Percentiles rank a stretch among this genome's conserved stretches.
Evolutionary conservation across 2,888 invertebrate species (phyloP).

Genomic region (Zaprionus bogoriensis): DNA sequence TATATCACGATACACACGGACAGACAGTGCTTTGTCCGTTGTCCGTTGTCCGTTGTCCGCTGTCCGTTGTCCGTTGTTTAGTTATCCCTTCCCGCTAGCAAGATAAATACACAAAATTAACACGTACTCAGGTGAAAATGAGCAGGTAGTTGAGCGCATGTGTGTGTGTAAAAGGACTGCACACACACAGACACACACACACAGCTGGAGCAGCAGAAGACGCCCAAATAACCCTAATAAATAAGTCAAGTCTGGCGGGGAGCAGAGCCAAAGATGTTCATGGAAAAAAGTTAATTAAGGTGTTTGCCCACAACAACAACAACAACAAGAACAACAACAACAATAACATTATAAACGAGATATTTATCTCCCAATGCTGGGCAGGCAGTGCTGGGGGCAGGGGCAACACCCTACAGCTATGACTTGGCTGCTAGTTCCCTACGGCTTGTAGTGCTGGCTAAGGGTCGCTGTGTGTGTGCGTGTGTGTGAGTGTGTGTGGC

Average conservation of each 20-base stretch:
- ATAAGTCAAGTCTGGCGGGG: conserved; percentile 63
- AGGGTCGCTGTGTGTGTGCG: conserved; percentile 7
- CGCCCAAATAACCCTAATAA: conserved; percentile 75
- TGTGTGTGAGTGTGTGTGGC: background rate
- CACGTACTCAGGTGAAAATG: conserved; percentile 74
- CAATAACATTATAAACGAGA: conserved; percentile 65
- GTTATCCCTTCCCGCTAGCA: too few species aligned
- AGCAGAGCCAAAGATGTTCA: conserved; percentile 50
- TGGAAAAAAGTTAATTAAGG: conserved; percentile 74
- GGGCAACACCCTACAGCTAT: background rate
- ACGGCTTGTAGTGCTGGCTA: conserved; percentile 19
- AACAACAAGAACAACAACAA: conserved; percentile 44
- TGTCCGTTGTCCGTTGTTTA: too few species aligned
- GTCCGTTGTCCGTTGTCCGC: too few species aligned
- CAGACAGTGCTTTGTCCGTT: too few species aligned
- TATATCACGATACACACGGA: too few species aligned
- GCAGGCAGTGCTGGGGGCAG: background rate
- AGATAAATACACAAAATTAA: conserved; percentile 75
- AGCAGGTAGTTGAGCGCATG: conserved; percentile 57
- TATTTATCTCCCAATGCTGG: conserved; percentile 61
- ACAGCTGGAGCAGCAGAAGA: too few species aligned
- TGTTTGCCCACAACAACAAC: conserved; percentile 68
- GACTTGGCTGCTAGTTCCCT: conserved; percentile 5
- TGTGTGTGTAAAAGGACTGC: background rate
- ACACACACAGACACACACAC: conserved; percentile 25